phyloP scores from a whole-genome alignment of 2,797 vertebrate species.

The Numenius phaeopus region DNA sequence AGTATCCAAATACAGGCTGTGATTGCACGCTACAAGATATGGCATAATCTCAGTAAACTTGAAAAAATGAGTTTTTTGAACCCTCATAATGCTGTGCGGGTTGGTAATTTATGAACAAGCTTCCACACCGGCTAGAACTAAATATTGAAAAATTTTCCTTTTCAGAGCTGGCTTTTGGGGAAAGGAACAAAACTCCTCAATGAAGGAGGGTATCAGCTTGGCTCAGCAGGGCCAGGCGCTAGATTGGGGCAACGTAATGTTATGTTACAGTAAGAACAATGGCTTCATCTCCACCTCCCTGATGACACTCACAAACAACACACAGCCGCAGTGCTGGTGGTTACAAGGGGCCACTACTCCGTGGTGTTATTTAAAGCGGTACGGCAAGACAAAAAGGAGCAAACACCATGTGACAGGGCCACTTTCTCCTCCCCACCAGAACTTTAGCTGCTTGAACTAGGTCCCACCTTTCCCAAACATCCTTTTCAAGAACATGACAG shows the following conservation, averaged over 20 bases:
- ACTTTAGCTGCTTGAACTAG: neutral
- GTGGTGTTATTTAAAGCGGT: neutral
- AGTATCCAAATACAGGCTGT: neutral
- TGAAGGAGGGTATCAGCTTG: neutral
- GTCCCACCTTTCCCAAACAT: neutral
- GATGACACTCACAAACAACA: neutral
- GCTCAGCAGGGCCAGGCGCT: neutral
- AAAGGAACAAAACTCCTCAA: neutral
- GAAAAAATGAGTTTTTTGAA: neutral
- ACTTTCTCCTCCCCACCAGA: neutral
- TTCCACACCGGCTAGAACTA: neutral
- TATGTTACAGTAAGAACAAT: neutral
- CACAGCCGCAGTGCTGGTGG: neutral
- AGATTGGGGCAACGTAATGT: fast-evolving
- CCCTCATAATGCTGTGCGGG: neutral
- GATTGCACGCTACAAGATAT: neutral
- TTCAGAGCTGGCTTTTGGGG: neutral
- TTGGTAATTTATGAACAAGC: neutral
- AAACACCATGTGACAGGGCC: neutral
- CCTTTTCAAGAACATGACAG: neutral
- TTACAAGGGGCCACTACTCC: neutral
- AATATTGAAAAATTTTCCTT: neutral
- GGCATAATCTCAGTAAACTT: neutral
- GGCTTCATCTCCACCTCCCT: neutral
- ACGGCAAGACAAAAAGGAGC: neutral